phyloP scores from a whole-genome alignment of 2,888 invertebrate genomes.

The Caenorhabditis japonica region DNA sequence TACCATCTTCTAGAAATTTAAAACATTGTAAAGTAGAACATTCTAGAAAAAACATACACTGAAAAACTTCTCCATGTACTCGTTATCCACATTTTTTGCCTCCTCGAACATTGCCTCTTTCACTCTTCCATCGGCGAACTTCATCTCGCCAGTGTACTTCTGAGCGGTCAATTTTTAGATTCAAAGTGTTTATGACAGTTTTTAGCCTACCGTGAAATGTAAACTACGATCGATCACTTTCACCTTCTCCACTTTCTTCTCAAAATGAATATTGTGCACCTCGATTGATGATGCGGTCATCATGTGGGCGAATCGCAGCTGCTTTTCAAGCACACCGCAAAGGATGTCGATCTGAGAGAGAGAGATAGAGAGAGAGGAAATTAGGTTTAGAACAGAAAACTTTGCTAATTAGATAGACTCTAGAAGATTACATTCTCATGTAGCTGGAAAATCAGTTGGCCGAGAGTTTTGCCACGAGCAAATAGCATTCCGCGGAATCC shows the following conservation, averaged over 20 bases:
- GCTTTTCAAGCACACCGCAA: constrained; percentile 19
- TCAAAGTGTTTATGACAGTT: too few relatives aligned
- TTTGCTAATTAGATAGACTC: too few relatives aligned
- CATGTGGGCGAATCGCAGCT: constrained; percentile 11
- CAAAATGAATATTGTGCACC: constrained; percentile 8
- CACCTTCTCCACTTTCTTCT: background rate
- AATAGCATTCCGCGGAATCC: constrained; percentile 21
- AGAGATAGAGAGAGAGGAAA: background rate
- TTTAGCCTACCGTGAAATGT: background rate
- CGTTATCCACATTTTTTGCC: background rate
- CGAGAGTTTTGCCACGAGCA: constrained; percentile 5
- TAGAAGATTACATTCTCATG: constrained; percentile 14
- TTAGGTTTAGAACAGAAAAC: too few relatives aligned
- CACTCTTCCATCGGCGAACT: constrained; percentile 20
- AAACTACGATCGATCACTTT: background rate
- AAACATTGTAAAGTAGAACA: background rate
- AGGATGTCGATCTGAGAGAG: constrained; percentile 20
- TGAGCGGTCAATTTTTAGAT: background rate
- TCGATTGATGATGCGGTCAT: background rate
- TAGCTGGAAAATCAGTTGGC: constrained; percentile 12
- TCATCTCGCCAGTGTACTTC: constrained; percentile 18
- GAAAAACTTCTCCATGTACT: constrained; percentile 4
- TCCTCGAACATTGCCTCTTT: constrained; percentile 15
- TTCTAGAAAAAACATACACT: background rate
- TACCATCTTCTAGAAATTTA: constrained; percentile 15